Base-by-base conservation (phyloP, 1,140 invertebrate species). In the Holcopasites calliopsidis region DNA sequence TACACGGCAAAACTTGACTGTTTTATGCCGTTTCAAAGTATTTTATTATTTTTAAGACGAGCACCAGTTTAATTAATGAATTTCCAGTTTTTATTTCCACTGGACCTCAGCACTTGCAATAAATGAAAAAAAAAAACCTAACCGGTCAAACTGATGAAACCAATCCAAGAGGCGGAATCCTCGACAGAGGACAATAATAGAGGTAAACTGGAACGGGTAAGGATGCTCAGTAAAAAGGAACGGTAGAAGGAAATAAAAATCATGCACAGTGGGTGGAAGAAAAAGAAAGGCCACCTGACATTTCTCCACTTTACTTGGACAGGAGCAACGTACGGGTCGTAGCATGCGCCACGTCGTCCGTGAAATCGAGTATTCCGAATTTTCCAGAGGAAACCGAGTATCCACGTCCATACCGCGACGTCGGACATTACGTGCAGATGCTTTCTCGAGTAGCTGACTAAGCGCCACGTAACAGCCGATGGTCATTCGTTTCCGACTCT, bases 371-470 rank as follows among this genome's bases (percentile, higher is more conserved):
- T 55, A 72, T 82, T 71, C 73, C 66, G 61, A 80, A 82, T 76
- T 82, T 82, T 70, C 55, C 52, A 40, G 55, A 26, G 40, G 52
- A 61, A 71, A 60, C 76, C 65, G 55, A 69, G 70, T 76, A 80
- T 44, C 78, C 42, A 55, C 65, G 79, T 80, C 62, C 18, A 57
- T 47, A 35, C 52, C 5, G 64, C 71, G 66, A 74, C 70, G 64
- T 75, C 52, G 70, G 77, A 80, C 80, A 87, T 88, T 86, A 86
- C 79, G 83, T 80, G 84, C 85, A 87, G 83, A 62, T 82, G 79
- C 66, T 77, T 83, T 65, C 28, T 85, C 76, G 76, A 86, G 79
- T 83, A 70, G 86, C 86, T 87, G 86, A 88, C 84, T 87, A 87
- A 87, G 86, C 86, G 62, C 47, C 72, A 77, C 79, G 64, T 79